A percentile compares a stretch with the other conserved stretches of the same genome.
These are phyloP conservation scores for Drosophila busckii DNA, from an alignment of 1,140 invertebrate species.

Conservation along the genomic window DNA sequence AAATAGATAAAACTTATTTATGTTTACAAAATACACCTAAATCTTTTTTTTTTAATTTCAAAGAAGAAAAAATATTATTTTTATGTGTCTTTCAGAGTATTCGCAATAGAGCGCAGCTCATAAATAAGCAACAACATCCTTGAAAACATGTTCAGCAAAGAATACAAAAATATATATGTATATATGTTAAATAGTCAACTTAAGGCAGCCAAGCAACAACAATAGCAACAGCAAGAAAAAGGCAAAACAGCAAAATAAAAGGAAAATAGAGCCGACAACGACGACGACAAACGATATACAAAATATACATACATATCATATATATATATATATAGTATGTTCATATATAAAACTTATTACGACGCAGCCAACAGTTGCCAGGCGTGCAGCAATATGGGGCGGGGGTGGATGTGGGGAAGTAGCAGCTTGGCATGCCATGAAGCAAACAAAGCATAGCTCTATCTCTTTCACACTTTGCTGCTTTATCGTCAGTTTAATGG, in stretches of 20 bases:
- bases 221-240: constrained; percentile 8
- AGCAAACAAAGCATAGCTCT: too few species aligned
- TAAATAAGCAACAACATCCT: constrained; percentile 35
- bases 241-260: constrained; percentile 16
- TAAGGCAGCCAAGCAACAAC: constrained; percentile 7
- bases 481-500: too few species aligned
- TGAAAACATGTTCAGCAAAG: constrained; percentile 38
- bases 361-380: constrained; percentile 28
- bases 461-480: too few species aligned
- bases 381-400: not conserved
- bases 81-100: too few species aligned
- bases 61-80: too few species aligned
- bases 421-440: too few species aligned
- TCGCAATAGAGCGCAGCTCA: too few species aligned
- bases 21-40: too few species aligned
- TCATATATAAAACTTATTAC: constrained; percentile 49
- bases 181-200: constrained; percentile 56
- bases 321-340: too few species aligned
- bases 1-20: too few species aligned
- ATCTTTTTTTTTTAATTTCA: too few species aligned
- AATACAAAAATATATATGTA: constrained; percentile 6
- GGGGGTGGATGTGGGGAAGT: not conserved
- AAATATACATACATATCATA: too few species aligned
- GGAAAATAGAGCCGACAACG: constrained; percentile 13
- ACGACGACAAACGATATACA: constrained; percentile 6